A percentile compares a stretch with the other conserved stretches of the same genome.
phyloP scores from a whole-genome alignment of 92 coral and sea anemone species.

The Siderastrea siderea region DNA sequence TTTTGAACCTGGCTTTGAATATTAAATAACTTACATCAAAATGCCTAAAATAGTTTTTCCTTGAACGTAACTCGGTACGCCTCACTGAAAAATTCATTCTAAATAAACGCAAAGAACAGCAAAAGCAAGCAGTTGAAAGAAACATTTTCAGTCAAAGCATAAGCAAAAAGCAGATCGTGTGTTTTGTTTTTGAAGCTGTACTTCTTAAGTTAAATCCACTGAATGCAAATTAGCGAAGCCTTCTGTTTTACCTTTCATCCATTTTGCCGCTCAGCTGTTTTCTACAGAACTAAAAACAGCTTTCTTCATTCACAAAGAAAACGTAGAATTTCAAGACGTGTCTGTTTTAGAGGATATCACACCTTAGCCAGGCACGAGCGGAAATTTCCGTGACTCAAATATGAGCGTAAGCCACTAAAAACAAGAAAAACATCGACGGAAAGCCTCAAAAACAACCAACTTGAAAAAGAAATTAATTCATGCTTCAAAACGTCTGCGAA shows the following conservation, averaged over 20 bases:
- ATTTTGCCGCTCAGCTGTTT: slow-evolving; percentile 27
- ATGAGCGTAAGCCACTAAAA: not conserved
- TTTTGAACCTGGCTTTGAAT: not conserved
- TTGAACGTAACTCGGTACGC: not conserved
- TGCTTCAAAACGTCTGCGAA: not conserved
- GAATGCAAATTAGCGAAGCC: not conserved
- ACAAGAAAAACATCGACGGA: not conserved
- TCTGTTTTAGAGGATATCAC: not conserved
- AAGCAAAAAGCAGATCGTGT: not conserved
- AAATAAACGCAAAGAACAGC: not conserved
- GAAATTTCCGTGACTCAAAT: not conserved
- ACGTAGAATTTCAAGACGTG: not conserved
- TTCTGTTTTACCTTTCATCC: slow-evolving; percentile 29
- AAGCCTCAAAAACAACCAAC: not conserved
- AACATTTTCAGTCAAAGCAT: not conserved
- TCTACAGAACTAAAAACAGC: not conserved
- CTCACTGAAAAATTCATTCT: not conserved
- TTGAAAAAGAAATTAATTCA: slow-evolving; percentile 9
- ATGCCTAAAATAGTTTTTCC: not conserved
- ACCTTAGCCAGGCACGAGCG: not conserved
- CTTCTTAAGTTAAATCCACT: not conserved
- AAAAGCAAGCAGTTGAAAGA: no score
- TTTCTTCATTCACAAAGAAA: not conserved
- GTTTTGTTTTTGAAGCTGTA: no score
- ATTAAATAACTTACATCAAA: not conserved